Base-by-base conservation (phyloP, 92 coral and sea anemone species). In the Phymanthus crucifer region DNA sequence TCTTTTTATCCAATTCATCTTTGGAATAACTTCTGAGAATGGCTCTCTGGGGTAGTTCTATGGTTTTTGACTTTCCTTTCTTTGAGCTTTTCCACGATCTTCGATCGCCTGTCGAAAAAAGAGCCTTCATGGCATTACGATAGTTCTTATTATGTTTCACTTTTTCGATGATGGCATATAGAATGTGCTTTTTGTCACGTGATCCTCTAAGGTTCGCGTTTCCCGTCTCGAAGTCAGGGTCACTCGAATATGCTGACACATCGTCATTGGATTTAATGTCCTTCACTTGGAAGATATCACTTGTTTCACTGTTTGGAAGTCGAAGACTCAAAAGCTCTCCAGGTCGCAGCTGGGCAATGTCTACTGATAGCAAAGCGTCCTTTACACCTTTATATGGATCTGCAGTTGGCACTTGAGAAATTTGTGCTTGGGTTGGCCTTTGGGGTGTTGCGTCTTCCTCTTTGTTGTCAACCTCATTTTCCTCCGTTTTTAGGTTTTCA, bases 101-200 rank as follows among this genome's bases (percentile, higher is more conserved):
- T 27, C 80, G 33, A 66, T 43, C 77, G 12, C 66, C 86, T 29
- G 77, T 66, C 18, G 86, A 31, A 40, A 82, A 74, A 29, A 82
- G 9, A 27, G 86, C 14, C 46, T 66, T 74, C 80, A 82, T 57
- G 3, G 86, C 86, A 18, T 74, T 74, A 40, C 79, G 79, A 82
- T 82, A 82, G 21, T 43, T 46, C 58, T 74, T 65, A 66, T 82
- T 85, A 21, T 73, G 79, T 73, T 79, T 78, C 5, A 84, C 83
- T 40, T 78, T 71, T 58, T 84, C 79, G 0, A 84, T 84, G 40
- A 78, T 84, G 35, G 83, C 79, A 40, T 84, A 84, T 18, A 77
- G 67, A 48, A 84, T 56, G 38, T 84, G 83, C 56, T 72, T 84
- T 69, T 78, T 84, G 43, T 66, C 67, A 5, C 43, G 71, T 34